These are phyloP conservation scores for Synergus itoensis DNA, from an alignment of 2,888 invertebrate genomes.

Conservation along the genomic window DNA sequence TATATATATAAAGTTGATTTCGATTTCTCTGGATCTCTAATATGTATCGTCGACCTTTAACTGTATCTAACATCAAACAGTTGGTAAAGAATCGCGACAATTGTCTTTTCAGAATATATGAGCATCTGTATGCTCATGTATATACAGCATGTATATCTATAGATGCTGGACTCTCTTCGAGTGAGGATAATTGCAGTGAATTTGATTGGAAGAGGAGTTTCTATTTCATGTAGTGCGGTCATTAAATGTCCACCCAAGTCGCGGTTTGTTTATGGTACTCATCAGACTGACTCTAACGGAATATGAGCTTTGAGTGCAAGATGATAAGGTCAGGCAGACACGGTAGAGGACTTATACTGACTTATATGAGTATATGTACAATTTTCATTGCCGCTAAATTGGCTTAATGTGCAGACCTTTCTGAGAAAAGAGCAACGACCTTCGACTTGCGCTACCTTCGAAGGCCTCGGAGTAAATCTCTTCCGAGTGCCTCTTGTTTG, in stretches of 20 bases:
- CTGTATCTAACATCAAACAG: slow-evolving; percentile 28
- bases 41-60: slow-evolving; percentile 43
- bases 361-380: slow-evolving; percentile 37
- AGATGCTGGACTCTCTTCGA: background rate
- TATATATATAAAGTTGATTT: slow-evolving; percentile 49
- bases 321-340: slow-evolving; percentile 33
- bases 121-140: background rate
- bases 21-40: slow-evolving; percentile 46
- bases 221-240: slow-evolving; percentile 6
- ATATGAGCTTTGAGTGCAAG: slow-evolving; percentile 33
- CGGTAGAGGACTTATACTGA: slow-evolving; percentile 11
- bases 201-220: slow-evolving; percentile 17
- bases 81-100: slow-evolving; percentile 9
- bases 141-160: background rate
- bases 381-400: slow-evolving; percentile 41
- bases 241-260: slow-evolving; percentile 41
- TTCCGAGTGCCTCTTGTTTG: slow-evolving; percentile 47
- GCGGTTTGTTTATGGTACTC: slow-evolving; percentile 39
- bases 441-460: slow-evolving; percentile 36
- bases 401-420: slow-evolving; percentile 35
- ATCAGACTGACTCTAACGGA: slow-evolving; percentile 45
- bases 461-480: slow-evolving; percentile 28
- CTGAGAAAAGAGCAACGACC: slow-evolving; percentile 43
- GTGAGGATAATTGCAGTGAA: slow-evolving; percentile 22
- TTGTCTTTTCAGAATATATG: background rate